phyloP scores from a whole-genome alignment of 2,113 vertebrate genomes.

The Telmatochromis sp. region DNA sequence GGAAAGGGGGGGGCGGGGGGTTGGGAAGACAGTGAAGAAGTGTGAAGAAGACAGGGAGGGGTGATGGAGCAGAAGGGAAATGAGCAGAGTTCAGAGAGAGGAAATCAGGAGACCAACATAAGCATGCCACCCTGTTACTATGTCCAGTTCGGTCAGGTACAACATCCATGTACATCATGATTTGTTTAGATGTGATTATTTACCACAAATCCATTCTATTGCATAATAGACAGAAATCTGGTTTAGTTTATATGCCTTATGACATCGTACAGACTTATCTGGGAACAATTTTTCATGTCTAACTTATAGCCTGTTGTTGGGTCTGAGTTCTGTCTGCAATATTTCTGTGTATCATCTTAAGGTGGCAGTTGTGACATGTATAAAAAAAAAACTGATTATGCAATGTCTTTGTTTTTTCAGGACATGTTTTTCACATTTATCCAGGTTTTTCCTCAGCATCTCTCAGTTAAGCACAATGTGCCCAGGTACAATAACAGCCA shows the following conservation, averaged over 20 bases:
- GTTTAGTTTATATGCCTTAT: neutral
- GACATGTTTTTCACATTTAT: neutral
- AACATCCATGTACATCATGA: neutral
- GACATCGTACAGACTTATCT: neutral
- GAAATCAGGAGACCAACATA: neutral
- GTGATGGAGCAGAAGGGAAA: neutral
- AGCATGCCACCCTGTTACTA: neutral
- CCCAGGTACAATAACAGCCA: neutral
- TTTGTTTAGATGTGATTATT: neutral
- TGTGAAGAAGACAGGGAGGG: slow-evolving; percentile 11
- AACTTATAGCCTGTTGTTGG: neutral
- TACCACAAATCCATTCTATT: neutral
- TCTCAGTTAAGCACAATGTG: neutral
- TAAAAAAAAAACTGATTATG: neutral
- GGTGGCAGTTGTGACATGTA: neutral
- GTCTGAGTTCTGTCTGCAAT: neutral
- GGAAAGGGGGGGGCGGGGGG: neutral
- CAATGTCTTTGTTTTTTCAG: neutral
- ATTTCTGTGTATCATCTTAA: neutral
- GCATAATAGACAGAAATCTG: neutral
- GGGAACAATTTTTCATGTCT: neutral
- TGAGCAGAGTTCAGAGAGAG: neutral
- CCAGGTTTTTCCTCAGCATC: neutral
- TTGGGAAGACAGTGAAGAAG: neutral
- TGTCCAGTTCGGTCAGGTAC: neutral